phyloP scores from a whole-genome alignment of 2,888 invertebrate species.

The Argynnis bischoffii region DNA sequence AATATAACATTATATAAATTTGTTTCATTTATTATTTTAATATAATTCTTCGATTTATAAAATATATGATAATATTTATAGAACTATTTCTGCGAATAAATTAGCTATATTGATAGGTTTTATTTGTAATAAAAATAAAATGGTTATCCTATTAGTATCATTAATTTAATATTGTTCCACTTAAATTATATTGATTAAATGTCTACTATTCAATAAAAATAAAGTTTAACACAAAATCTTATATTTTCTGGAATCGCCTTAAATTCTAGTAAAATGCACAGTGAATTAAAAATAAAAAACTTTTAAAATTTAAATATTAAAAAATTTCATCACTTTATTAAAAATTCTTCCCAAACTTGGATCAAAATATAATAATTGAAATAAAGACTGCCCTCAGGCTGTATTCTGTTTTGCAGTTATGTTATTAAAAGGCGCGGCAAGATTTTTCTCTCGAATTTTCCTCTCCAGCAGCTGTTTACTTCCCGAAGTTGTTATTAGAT shows the following conservation, averaged over 20 bases:
- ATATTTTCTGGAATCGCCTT: background rate
- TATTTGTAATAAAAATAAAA: too few relatives aligned
- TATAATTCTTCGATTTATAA: too few relatives aligned
- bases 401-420: constrained; percentile 19
- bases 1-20: too few relatives aligned
- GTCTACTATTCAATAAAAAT: too few relatives aligned
- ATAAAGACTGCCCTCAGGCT: constrained; percentile 15
- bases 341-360: constrained; percentile 8
- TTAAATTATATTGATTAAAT: too few relatives aligned
- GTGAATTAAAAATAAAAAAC: background rate
- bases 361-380: constrained; percentile 21
- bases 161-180: too few relatives aligned
- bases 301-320: constrained; percentile 1
- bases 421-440: constrained; percentile 20
- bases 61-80: too few relatives aligned
- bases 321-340: constrained; percentile 3
- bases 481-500: constrained; percentile 23
- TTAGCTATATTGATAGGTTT: too few relatives aligned
- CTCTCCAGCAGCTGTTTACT: constrained; percentile 20
- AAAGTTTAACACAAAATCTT: background rate
- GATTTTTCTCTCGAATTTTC: constrained; percentile 22
- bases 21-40: too few relatives aligned
- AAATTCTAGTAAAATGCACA: background rate
- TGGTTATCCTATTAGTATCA: too few relatives aligned
- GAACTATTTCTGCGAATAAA: too few relatives aligned